Conservation (phyloP, 2,113 vertebrate genomes). For the Speoplatyrhinus poulsoni region DNA sequence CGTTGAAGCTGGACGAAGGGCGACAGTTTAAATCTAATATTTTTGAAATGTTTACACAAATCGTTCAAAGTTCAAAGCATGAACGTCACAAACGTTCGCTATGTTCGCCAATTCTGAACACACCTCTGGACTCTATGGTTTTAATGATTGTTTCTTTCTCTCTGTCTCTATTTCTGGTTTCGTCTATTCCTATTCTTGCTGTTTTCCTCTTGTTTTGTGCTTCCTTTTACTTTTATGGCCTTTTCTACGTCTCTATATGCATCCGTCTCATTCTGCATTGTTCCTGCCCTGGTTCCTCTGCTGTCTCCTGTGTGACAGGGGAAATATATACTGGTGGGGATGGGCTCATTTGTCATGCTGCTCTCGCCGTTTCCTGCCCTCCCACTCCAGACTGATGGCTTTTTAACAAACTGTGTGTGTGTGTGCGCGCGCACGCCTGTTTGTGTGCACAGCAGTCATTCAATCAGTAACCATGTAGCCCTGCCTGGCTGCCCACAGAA, state of each 20-base stretch:
- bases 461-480: neutral
- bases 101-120: too few relatives aligned
- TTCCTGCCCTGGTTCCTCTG: slow-evolving; percentile 3
- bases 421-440: neutral
- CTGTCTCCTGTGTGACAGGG: slow-evolving; percentile 1
- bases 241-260: neutral
- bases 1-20: too few relatives aligned
- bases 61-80: too few relatives aligned
- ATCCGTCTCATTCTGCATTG: neutral
- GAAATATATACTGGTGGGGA: slow-evolving; percentile 17
- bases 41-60: too few relatives aligned
- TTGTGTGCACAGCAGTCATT: neutral
- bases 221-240: neutral
- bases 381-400: slow-evolving; percentile 17
- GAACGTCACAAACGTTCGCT: too few relatives aligned
- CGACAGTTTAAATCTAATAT: too few relatives aligned
- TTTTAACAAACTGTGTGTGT: slow-evolving; percentile 20
- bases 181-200: neutral
- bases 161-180: neutral
- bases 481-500: too few relatives aligned
- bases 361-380: slow-evolving; percentile 16
- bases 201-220: neutral
- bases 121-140: neutral
- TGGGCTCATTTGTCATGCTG: slow-evolving; percentile 23
- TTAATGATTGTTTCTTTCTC: neutral